Percentiles rank a stretch among this genome's conserved stretches.
Conservation (phyloP, 1,140 invertebrate genomes). For the Drosophila navojoa region DNA sequence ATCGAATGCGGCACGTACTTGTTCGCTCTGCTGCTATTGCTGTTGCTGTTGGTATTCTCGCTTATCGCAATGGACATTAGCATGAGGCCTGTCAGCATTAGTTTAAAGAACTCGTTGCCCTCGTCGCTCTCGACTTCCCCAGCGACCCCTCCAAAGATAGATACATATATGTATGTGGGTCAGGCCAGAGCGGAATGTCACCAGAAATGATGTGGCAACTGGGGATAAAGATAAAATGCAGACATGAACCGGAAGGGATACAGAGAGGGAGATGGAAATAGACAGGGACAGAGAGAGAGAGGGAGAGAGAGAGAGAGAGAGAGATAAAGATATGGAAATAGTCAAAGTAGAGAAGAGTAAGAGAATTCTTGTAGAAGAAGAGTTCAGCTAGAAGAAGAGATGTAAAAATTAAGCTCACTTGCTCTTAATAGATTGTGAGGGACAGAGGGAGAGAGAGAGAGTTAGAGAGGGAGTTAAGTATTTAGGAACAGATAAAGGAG, state of each 20-base stretch:
- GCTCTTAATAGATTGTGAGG: neutral
- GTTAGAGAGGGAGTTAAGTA: neutral
- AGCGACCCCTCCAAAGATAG: neutral
- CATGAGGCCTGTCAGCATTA: constrained; percentile 31
- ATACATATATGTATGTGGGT: constrained; percentile 16
- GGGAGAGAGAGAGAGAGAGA: neutral
- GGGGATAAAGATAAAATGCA: constrained; percentile 18
- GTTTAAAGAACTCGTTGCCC: constrained; percentile 8
- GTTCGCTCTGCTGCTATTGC: constrained; percentile 7
- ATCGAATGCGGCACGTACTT: constrained; percentile 17
- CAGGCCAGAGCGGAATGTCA: constrained; percentile 10
- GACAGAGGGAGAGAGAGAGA: neutral
- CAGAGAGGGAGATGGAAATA: neutral
- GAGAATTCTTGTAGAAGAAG: neutral
- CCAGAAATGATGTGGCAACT: constrained; percentile 19
- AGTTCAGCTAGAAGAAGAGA: neutral
- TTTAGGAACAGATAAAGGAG: neutral
- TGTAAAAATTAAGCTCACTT: neutral
- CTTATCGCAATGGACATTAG: constrained; percentile 33
- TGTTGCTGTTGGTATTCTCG: constrained; percentile 1
- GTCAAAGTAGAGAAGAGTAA: too few relatives aligned
- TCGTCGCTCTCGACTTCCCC: neutral
- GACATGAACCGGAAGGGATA: neutral
- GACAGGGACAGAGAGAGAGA: neutral
- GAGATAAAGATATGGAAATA: neutral